Conservation (phyloP, 2,797 vertebrate genomes). For the Jordanella pulchra region DNA sequence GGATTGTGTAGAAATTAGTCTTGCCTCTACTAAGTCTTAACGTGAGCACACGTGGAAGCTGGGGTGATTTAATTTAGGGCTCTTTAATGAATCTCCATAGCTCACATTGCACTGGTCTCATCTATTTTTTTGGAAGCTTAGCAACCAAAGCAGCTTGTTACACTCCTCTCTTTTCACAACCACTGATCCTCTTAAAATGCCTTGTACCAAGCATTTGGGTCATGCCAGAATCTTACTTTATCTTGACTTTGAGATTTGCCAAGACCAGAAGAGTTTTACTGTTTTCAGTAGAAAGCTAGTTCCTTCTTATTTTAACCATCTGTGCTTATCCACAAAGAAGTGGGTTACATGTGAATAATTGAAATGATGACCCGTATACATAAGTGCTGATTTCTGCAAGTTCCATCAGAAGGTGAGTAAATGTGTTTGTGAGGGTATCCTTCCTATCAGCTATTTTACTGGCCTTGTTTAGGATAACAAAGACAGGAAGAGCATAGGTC, state of each 20-base stretch:
- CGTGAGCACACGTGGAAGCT: constrained; percentile 13
- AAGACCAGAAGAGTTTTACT: neutral
- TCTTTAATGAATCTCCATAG: constrained; percentile 60
- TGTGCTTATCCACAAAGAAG: constrained; percentile 10
- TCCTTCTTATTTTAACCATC: constrained; percentile 21
- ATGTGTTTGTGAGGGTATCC: constrained; percentile 27
- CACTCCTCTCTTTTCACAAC: constrained; percentile 17
- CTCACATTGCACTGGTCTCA: constrained; percentile 38
- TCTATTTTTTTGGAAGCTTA: constrained; percentile 71
- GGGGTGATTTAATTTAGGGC: constrained; percentile 40
- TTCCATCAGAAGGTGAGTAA: constrained; percentile 12
- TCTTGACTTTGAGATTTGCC: neutral
- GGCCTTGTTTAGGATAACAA: constrained; percentile 71
- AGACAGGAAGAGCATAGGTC: constrained; percentile 73
- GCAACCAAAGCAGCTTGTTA: constrained; percentile 39
- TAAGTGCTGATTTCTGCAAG: constrained; percentile 40
- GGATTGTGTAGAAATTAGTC: constrained; percentile 1
- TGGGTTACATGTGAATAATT: constrained; percentile 61
- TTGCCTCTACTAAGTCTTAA: neutral
- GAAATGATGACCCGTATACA: constrained; percentile 21
- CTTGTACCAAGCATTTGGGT: constrained; percentile 31
- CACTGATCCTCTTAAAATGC: constrained; percentile 12
- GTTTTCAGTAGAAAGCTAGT: constrained; percentile 5
- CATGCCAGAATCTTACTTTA: constrained; percentile 33
- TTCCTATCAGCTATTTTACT: constrained; percentile 43